Evolutionary conservation across 2,888 invertebrate genomes (phyloP).

Genomic region (Hetaerina titia): DNA sequence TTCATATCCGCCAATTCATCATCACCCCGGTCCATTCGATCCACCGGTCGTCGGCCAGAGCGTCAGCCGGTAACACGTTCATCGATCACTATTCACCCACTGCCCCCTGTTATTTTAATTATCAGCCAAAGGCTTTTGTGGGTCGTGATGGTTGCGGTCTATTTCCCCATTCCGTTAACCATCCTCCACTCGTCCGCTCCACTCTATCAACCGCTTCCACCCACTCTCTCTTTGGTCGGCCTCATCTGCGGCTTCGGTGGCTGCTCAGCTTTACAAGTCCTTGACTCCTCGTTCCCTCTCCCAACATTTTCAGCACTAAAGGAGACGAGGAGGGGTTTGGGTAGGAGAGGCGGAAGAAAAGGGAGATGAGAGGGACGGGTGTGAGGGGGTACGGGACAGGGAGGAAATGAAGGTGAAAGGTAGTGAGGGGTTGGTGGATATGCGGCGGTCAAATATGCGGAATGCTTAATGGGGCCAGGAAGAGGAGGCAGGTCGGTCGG

Average conservation of each 20-base stretch:
- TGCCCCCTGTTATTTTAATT: neutral
- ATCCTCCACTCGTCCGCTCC: neutral
- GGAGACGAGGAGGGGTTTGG: too few species aligned
- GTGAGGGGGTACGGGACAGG: too few species aligned
- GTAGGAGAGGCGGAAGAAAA: too few species aligned
- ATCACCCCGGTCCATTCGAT: neutral
- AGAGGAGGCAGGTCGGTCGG: too few species aligned
- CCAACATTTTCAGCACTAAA: neutral
- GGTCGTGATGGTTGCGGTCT: neutral
- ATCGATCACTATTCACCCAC: neutral
- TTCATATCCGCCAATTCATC: neutral
- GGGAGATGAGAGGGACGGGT: too few species aligned
- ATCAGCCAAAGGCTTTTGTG: neutral
- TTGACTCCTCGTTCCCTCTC: neutral
- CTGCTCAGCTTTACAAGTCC: neutral
- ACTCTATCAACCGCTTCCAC: neutral
- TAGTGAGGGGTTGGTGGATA: too few species aligned
- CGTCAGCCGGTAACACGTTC: neutral
- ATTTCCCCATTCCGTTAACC: neutral
- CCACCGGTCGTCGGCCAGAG: neutral
- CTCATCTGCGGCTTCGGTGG: neutral
- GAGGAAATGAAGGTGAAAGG: too few species aligned
- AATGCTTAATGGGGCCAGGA: too few species aligned
- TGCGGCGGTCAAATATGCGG: too few species aligned
- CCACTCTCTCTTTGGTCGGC: neutral